Evolutionary conservation across 2,797 vertebrate species (phyloP).

Genomic region (Dendrocincla fuliginosa): DNA sequence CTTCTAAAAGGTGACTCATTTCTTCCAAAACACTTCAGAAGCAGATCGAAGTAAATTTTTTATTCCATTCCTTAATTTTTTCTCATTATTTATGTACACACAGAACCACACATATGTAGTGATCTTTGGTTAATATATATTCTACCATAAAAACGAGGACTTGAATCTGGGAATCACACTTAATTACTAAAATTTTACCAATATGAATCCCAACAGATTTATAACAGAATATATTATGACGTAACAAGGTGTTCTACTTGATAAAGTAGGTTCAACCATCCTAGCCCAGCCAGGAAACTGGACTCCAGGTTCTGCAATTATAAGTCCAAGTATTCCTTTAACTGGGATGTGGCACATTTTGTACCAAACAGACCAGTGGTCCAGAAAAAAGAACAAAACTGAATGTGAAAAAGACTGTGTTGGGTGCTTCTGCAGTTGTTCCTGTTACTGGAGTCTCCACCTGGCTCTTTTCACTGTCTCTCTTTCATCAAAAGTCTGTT

Average conservation of each 20-base stretch:
- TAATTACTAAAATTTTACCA: neutral
- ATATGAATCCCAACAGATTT: neutral
- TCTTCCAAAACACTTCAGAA: neutral
- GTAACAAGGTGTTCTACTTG: neutral
- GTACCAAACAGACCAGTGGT: neutral
- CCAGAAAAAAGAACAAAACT: neutral
- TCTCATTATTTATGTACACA: neutral
- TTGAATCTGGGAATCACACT: neutral
- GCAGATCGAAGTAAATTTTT: neutral
- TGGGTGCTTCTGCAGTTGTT: neutral
- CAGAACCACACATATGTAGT: neutral
- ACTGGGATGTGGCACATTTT: neutral
- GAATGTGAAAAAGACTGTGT: neutral
- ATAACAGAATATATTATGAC: neutral
- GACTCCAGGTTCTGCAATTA: neutral
- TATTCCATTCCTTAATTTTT: neutral
- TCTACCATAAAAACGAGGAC: neutral
- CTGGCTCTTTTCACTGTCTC: neutral
- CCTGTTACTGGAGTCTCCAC: neutral
- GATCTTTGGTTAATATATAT: neutral
- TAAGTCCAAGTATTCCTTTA: neutral
- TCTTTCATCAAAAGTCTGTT: neutral
- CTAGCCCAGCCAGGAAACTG: neutral
- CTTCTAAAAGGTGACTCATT: neutral
- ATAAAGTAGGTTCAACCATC: neutral